Base-by-base conservation (phyloP, 1,140 invertebrate species). In the Anagrus nilaparvatae region DNA sequence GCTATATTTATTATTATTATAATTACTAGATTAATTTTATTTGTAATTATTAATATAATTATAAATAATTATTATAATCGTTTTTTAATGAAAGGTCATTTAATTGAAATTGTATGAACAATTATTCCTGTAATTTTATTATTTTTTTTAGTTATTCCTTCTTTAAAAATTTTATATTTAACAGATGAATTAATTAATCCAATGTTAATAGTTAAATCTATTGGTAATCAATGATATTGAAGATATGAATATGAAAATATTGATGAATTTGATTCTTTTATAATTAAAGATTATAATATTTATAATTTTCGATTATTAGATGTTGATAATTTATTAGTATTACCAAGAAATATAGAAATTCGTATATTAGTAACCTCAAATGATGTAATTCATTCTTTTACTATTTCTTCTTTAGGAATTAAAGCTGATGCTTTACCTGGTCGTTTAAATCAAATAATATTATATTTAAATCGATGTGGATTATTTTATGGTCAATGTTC, bases 401-500 rank as follows among this genome's bases (percentile, higher is more conserved):
- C 77, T 44, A 53, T 81, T 8, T 75, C 79, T 8, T 53, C 65
- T 0, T 55, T 79, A 62, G 75, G 74, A 12, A 61, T 81, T 27
- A 83, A 83, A 67, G 60, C 73, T 45, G 78, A 82, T 68, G 75
- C 76, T 24, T 67, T 72, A 5, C 78, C 78, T 16, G 78, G 78
- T 0, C 75, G 78, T 27, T 53, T 83, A 60, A 83, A 82, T 63
- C 73, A 81, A 76, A 57, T 70, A 38, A 69, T 48, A 44, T 68
- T 78, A 58, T 59, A 58, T 50, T 58, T 71, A 56, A 74, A 71
- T 48, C 68, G 71, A 29, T 54, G 72, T 24, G 77, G 79, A 32
- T 46, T 79, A 53, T 79, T 71, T 61, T 81, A 62, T 66, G 79
- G 80, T 0, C 79, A 84, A 74, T 84, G 81, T 62, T 83, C 80